Conservation (phyloP, 1,140 invertebrate species). For the Brachionus manjavacas region DNA sequence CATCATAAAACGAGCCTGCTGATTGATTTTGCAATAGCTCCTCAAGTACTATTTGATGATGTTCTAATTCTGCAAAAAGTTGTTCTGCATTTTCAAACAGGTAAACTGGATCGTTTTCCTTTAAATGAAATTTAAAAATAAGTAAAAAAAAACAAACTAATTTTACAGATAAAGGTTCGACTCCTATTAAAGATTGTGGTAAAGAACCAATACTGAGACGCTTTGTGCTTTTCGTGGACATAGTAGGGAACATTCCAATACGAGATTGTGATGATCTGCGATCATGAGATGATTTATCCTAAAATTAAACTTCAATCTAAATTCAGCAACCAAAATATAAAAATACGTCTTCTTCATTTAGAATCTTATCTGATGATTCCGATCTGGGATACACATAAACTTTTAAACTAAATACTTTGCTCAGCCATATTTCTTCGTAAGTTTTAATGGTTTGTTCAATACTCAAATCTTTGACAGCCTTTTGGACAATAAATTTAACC, state of each 20-base stretch:
- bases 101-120: constrained; percentile 47
- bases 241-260: constrained; percentile 3
- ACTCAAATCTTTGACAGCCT: constrained; percentile 54
- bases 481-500: constrained; percentile 53
- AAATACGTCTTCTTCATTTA: constrained; percentile 39
- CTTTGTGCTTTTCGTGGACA: constrained; percentile 50
- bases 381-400: constrained; percentile 45
- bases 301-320: constrained; percentile 49
- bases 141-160: neutral
- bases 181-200: constrained; percentile 51
- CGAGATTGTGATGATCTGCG: neutral
- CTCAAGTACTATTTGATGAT: constrained; percentile 55
- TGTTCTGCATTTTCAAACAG: constrained; percentile 52
- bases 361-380: constrained; percentile 1
- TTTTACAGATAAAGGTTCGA: constrained; percentile 49
- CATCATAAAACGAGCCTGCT: constrained; percentile 56
- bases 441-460: constrained; percentile 56
- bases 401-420: constrained; percentile 54
- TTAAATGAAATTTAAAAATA: neutral
- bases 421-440: constrained; percentile 57
- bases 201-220: constrained; percentile 53
- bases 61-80: constrained; percentile 55
- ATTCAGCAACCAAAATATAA: neutral
- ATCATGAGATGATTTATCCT: constrained; percentile 47
- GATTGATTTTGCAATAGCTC: constrained; percentile 54